Conservation (phyloP, 1,140 invertebrate genomes). For the Yoshiicerus persimilis region DNA sequence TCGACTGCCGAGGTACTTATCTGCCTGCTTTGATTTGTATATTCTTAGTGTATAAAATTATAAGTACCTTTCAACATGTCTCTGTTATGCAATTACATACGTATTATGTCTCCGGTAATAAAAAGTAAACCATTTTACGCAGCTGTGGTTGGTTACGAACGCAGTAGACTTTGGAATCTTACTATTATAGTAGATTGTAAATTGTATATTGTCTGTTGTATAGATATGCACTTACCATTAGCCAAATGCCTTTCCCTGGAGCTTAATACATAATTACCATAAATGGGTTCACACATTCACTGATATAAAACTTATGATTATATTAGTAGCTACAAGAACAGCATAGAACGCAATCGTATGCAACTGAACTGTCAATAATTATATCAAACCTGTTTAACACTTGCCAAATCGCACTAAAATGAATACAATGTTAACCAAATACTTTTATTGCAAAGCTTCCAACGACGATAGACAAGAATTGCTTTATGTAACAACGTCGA, state of each 20-base stretch:
- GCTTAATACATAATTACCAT: constrained; percentile 20
- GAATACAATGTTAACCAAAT: not conserved
- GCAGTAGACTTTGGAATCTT: not conserved
- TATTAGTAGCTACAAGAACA: not conserved
- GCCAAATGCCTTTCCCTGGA: constrained; percentile 11
- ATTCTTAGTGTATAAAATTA: not conserved
- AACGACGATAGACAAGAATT: not conserved
- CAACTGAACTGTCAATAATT: constrained; percentile 11
- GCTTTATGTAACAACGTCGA: not conserved
- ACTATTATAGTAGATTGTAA: not conserved
- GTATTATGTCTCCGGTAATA: not conserved
- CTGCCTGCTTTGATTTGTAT: not conserved
- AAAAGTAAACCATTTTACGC: not conserved
- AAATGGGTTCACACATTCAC: constrained; percentile 27
- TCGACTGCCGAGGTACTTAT: not conserved
- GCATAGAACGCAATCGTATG: not conserved
- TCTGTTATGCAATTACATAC: not conserved
- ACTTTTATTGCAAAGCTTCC: not conserved
- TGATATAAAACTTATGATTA: not conserved
- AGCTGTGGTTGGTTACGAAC: not conserved
- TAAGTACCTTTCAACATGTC: not conserved
- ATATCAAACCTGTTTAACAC: constrained; percentile 21
- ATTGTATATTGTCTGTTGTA: not conserved
- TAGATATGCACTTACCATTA: not conserved
- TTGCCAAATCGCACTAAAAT: constrained; percentile 18